Percentiles rank a stretch among this genome's conserved stretches.
Conservation (phyloP, 2,113 vertebrate species). For the Cathartes aura region DNA sequence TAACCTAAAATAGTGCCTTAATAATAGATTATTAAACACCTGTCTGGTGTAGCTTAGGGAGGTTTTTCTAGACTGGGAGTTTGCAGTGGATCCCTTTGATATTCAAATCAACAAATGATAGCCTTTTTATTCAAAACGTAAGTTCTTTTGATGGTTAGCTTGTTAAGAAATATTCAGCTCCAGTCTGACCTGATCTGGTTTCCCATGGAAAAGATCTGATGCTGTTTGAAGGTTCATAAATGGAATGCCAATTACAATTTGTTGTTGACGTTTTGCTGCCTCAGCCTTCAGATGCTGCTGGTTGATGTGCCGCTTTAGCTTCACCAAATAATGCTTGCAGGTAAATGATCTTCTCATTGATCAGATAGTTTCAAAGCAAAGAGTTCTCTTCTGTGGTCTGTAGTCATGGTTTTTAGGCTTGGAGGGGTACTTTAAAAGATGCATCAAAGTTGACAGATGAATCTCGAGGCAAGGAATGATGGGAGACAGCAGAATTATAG, state of each 20-base stretch:
- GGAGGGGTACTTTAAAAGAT: slow-evolving; percentile 86
- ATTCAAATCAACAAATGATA: slow-evolving; percentile 98
- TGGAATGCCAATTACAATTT: slow-evolving; percentile 96
- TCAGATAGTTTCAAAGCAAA: slow-evolving; percentile 85
- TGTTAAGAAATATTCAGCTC: slow-evolving; percentile 88
- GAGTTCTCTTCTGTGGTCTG: slow-evolving; percentile 79
- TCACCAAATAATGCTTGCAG: slow-evolving; percentile 88
- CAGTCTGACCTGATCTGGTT: slow-evolving; percentile 88
- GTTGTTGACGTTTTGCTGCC: slow-evolving; percentile 85
- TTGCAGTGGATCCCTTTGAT: slow-evolving; percentile 92
- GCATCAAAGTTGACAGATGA: slow-evolving; percentile 92
- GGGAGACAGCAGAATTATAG: slow-evolving; percentile 83
- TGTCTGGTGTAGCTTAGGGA: slow-evolving; percentile 93
- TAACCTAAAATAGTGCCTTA: slow-evolving; percentile 95
- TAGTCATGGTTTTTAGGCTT: slow-evolving; percentile 82
- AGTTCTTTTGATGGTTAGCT: slow-evolving; percentile 84
- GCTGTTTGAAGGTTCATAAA: slow-evolving; percentile 94
- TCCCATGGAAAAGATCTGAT: slow-evolving; percentile 89
- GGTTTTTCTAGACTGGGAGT: slow-evolving; percentile 89
- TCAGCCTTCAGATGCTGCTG: slow-evolving; percentile 83
- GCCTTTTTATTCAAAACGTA: slow-evolving; percentile 89
- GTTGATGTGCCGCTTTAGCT: slow-evolving; percentile 82
- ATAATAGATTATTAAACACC: slow-evolving; percentile 99
- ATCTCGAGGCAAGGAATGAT: slow-evolving; percentile 84
- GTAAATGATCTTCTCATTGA: slow-evolving; percentile 91